A percentile compares a stretch with the other conserved stretches of the same genome.
Conservation (phyloP, 2,797 vertebrate genomes). For the Steatocranus sp. region DNA sequence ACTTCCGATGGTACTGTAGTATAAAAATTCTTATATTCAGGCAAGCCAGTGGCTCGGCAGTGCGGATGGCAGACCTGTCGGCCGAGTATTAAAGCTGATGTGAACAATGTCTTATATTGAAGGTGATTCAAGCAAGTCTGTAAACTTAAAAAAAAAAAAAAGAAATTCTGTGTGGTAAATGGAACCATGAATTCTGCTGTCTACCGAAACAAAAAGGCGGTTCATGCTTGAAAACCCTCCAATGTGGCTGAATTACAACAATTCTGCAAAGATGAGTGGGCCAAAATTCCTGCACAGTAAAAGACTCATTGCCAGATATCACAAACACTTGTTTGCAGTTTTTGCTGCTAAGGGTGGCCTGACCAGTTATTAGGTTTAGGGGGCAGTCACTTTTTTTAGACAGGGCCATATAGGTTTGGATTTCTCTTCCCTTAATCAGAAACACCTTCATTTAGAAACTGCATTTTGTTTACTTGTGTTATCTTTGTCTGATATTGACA, state of each 20-base stretch:
- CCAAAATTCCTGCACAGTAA: neutral
- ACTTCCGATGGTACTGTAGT: neutral
- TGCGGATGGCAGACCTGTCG: neutral
- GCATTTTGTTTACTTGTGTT: neutral
- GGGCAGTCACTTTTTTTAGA: neutral
- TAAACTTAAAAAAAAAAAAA: neutral
- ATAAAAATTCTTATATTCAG: neutral
- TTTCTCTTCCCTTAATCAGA: neutral
- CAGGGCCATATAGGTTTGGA: neutral
- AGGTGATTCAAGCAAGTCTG: neutral
- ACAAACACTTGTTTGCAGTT: neutral
- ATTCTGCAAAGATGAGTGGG: neutral
- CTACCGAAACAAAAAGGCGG: neutral
- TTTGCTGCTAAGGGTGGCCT: neutral
- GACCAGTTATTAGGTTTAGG: neutral
- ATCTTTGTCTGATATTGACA: neutral
- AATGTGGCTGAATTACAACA: neutral
- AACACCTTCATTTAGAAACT: neutral
- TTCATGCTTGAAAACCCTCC: neutral
- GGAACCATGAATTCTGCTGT: neutral
- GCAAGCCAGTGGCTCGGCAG: neutral
- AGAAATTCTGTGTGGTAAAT: neutral
- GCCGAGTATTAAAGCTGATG: neutral
- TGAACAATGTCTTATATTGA: neutral
- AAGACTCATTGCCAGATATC: neutral